Base-by-base conservation (phyloP, 2,888 invertebrate genomes). In the Ceraclea dissimilis region DNA sequence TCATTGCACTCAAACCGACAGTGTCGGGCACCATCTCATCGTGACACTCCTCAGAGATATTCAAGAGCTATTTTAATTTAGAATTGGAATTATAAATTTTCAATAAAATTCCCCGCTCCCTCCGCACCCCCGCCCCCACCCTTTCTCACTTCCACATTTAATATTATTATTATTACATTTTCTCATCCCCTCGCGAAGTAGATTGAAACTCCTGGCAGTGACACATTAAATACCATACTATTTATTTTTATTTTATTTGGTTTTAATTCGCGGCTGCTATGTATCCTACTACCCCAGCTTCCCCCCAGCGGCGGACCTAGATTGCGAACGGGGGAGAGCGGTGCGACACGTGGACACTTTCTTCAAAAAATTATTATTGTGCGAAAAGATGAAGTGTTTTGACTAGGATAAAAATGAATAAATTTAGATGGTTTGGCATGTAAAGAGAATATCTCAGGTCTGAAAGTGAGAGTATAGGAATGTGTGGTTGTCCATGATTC, bases 41-140 rank as follows among this genome's bases (percentile, higher is more conserved):
- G 39, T 39, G 39, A 39, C 39, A 39, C 39, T 39, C 13, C 39
- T 39, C 39, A 39, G 39, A 39, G 39, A 39, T 39, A 39, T 39
- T 39, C 39, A 39, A 39, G 39, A 39, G 39, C 39, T 39, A 49
- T 57, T 61, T 61, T 59, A 62, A 62, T 58, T 62, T 62, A 62
- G 58, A 62, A 62, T 62, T 60, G 62, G 62, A 62, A 62, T 60
- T 62, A 62, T 62, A 62, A 62, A 62, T 62, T 60, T 60, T 60
- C 60, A 60, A 60, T 60, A 60, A 57, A 60, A 57, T 39, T 13
- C 54, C 44, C 43, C 22, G 11, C 43, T 2, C 2, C 2, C 21
- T 39, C 52, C 20, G 17, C 34, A 1, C 17, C 13, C 18, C 11
- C n/a, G 18, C 22, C 51, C 39, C 13, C 39, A 39, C 39, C 39